Evolutionary conservation across 2,797 vertebrate species (phyloP).

Genomic region (Alauda arvensis): DNA sequence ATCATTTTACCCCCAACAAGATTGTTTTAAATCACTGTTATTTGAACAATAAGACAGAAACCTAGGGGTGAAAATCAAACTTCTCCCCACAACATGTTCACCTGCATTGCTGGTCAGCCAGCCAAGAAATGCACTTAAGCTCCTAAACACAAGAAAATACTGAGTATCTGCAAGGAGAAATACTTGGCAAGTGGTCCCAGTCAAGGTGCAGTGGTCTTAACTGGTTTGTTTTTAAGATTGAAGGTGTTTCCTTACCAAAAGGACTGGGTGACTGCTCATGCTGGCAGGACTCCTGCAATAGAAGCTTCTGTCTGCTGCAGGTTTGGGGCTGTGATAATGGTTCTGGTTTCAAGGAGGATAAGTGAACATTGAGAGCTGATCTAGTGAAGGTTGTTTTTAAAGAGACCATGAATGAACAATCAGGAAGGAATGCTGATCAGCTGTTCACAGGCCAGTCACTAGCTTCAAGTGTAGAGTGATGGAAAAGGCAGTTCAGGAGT

Average conservation of each 20-base stretch:
- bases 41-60: not conserved
- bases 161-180: not conserved
- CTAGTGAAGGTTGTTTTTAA: not conserved
- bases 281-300: not conserved
- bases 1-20: not conserved
- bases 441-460: not conserved
- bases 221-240: not conserved
- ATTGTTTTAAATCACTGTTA: not conserved
- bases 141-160: not conserved
- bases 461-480: constrained; percentile 73
- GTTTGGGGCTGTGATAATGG: not conserved
- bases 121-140: not conserved
- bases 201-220: not conserved
- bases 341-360: not conserved
- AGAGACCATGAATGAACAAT: not conserved
- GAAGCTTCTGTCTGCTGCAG: not conserved
- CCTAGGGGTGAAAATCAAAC: not conserved
- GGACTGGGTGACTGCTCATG: not conserved
- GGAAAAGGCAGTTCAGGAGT: constrained; percentile 88
- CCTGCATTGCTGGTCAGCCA: not conserved
- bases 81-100: not conserved
- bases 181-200: not conserved
- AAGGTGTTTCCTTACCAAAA: not conserved
- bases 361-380: not conserved
- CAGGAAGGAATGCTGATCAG: not conserved